Conservation (phyloP, 2,797 vertebrate species). For the Ibycter americanus region DNA sequence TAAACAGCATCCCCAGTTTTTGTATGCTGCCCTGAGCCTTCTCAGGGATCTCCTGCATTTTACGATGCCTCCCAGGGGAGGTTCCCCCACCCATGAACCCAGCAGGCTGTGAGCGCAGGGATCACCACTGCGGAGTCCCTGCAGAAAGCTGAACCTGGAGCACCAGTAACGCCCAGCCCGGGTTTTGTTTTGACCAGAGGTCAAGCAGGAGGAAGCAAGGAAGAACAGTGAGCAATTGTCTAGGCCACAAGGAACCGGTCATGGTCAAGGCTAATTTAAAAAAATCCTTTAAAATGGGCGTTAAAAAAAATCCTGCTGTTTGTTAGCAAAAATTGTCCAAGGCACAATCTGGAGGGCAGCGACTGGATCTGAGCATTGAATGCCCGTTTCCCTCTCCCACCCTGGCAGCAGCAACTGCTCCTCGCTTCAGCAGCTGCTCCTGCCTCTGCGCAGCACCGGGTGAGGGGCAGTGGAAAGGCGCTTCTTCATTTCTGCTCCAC, state of each 20-base stretch:
- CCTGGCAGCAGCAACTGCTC: neutral
- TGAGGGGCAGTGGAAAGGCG: neutral
- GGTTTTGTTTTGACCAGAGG: neutral
- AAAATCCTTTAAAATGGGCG: neutral
- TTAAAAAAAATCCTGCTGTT: neutral
- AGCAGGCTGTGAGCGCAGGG: accelerated
- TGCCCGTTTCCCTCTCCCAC: neutral
- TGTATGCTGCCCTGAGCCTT: neutral
- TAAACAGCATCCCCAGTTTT: neutral
- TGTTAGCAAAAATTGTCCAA: neutral
- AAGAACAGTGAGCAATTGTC: neutral
- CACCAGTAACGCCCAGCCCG: neutral
- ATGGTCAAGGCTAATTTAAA: neutral
- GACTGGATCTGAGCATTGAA: neutral
- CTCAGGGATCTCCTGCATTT: neutral
- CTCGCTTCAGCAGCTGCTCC: neutral
- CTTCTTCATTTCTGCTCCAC: neutral
- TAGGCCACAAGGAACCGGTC: neutral
- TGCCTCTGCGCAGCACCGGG: neutral
- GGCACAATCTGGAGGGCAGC: neutral
- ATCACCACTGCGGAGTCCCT: accelerated
- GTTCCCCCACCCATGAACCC: accelerated
- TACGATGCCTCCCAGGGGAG: neutral
- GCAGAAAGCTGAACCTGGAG: neutral
- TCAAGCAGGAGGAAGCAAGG: neutral